Evolutionary conservation across 2,888 invertebrate species (phyloP), one percentile per base, ranked within the genome.

Genomic region (Thymelicus sylvestris): DNA sequence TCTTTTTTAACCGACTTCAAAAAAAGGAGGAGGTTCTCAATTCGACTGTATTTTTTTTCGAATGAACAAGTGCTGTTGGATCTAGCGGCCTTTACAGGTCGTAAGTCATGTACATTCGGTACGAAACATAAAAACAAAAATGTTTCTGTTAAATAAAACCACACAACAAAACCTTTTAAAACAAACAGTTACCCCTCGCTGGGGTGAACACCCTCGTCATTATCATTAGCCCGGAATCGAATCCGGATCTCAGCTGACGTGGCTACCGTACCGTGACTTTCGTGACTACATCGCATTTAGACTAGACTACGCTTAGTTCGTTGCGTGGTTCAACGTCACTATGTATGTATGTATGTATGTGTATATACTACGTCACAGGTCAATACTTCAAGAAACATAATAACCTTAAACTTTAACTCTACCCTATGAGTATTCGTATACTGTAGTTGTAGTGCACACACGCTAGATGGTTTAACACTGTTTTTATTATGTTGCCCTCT

Each of bases 191-290:
- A 12, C 48, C 59, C 59, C 62, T 59, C 68, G 47, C 19, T 31
- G 75, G 77, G 76, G 77, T 79, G 74, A 79, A 77, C 75, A 77
- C 74, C 73, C 75, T 73, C 10, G 69, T 38, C 68, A 71, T 72
- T 76, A 79, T 79, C 78, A 77, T 79, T 78, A 77, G 73, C 64
- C 73, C 77, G 75, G 77, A 76, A 67, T 77, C 74, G 76, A 80
- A 80, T 79, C 80, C 79, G 72, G 72, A 57, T 31, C 60, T 74
- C 82, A 80, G 80, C 81, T 80, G 82, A 78, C 78, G 79, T 72
- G 55, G 19, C 73, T 10, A 66, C 70, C 76, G 74, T 72, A 78
- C 75, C 75, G 74, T 78, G 72, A 77, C 81, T 52, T 67, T 67
- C 62, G 62, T 62, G 62, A 62, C 62, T 44, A 19, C 15, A 19